Conservation (phyloP, 1,140 invertebrate species). For the Hyposmocoma kahamanoa region DNA sequence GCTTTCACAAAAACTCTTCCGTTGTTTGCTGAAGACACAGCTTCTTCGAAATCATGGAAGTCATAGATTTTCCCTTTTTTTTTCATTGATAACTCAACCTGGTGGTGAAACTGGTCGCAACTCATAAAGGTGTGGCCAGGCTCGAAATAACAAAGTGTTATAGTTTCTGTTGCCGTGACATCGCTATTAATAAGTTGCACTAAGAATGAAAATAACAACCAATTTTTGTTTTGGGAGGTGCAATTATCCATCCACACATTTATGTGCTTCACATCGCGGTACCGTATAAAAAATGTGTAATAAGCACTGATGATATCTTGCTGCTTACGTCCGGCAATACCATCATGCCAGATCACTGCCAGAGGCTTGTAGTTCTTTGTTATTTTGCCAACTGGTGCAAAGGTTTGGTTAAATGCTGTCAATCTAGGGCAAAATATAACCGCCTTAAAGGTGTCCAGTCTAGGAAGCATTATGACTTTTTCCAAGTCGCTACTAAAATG, state of each 20-base stretch:
- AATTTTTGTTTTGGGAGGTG: constrained; percentile 30
- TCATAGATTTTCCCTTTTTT: constrained; percentile 9
- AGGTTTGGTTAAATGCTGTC: constrained; percentile 25
- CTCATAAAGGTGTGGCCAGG: constrained; percentile 15
- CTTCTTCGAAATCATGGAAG: constrained; percentile 9
- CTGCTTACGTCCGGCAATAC: neutral
- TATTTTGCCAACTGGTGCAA: constrained; percentile 26
- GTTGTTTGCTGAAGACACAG: constrained; percentile 7
- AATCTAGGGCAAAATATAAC: constrained; percentile 21
- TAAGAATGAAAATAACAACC: constrained; percentile 12
- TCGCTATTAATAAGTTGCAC: constrained; percentile 11
- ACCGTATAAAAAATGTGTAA: constrained; percentile 19
- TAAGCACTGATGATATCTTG: constrained; percentile 25
- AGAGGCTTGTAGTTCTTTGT: constrained; percentile 8
- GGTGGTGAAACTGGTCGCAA: constrained; percentile 13
- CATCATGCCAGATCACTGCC: neutral
- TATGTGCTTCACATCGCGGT: constrained; percentile 18
- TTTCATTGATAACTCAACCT: constrained; percentile 9
- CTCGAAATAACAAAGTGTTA: constrained; percentile 3
- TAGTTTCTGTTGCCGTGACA: constrained; percentile 4
- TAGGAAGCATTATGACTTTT: constrained; percentile 32
- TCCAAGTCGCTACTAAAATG: constrained; percentile 13
- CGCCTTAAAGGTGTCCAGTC: constrained; percentile 25
- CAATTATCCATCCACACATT: constrained; percentile 30
- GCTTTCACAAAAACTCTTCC: constrained; percentile 8